These are phyloP conservation scores for Leptopilina clavipes DNA, from an alignment of 1,140 invertebrate genomes.

Conservation along the genomic window DNA sequence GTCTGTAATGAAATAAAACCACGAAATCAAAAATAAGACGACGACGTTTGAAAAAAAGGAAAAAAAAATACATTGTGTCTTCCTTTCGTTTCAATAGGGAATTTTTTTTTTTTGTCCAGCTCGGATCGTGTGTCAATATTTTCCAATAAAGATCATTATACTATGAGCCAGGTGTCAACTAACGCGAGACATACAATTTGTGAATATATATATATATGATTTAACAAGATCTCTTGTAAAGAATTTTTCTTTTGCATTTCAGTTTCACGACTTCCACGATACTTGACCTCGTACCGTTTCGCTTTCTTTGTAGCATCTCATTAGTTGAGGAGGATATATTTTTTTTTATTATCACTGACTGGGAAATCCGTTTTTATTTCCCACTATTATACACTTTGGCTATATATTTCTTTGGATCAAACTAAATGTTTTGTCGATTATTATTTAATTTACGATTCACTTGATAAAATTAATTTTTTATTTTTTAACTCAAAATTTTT, in stretches of 20 bases:
- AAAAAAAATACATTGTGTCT: slow-evolving; percentile 41
- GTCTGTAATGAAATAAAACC: slow-evolving; percentile 72
- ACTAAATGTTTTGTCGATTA: background rate
- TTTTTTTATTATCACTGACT: background rate
- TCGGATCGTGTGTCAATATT: slow-evolving; percentile 51
- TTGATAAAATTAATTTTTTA: too few relatives aligned
- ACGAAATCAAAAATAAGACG: slow-evolving; percentile 63
- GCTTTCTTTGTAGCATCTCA: slow-evolving; percentile 25
- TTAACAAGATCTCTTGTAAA: slow-evolving; percentile 5
- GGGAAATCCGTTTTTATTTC: slow-evolving; percentile 3
- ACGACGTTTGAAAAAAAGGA: slow-evolving; percentile 42
- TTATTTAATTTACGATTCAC: background rate
- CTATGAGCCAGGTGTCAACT: slow-evolving; percentile 70
- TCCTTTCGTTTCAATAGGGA: slow-evolving; percentile 53
- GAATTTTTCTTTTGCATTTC: slow-evolving; percentile 4
- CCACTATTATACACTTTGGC: background rate
- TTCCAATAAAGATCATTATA: slow-evolving; percentile 52
- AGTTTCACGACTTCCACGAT: background rate
- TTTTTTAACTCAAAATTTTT: too few relatives aligned
- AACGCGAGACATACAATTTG: slow-evolving; percentile 55
- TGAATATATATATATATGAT: background rate
- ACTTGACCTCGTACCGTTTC: background rate
- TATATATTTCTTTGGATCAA: background rate
- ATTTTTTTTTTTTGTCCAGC: slow-evolving; percentile 46
- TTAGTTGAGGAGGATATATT: slow-evolving; percentile 4